Evolutionary conservation across 2,888 invertebrate species (phyloP).

Genomic region (Rambutsinella grinnellia): DNA sequence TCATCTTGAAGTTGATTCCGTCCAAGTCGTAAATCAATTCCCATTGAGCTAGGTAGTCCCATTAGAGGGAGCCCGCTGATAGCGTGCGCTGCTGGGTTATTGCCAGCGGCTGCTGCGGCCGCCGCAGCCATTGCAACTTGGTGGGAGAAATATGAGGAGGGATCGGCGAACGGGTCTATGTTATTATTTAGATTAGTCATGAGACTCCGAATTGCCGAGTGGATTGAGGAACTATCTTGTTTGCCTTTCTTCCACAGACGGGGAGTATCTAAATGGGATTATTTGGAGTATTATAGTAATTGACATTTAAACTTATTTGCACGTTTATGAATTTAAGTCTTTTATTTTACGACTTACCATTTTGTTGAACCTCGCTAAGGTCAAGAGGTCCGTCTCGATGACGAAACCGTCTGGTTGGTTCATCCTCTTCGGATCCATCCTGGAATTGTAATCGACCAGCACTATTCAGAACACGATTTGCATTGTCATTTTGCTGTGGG

Average conservation of each 20-base stretch:
- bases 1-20: conserved; percentile 33
- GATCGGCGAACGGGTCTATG: conserved; percentile 49
- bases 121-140: conserved; percentile 54
- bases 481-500: conserved; percentile 61
- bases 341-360: conserved; percentile 56
- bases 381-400: conserved; percentile 62
- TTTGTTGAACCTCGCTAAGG: conserved; percentile 66
- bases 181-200: conserved; percentile 56
- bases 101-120: conserved; percentile 28
- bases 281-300: background rate
- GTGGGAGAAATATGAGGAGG: conserved; percentile 45
- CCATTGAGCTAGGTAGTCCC: conserved; percentile 57
- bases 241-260: conserved; percentile 51
- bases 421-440: conserved; percentile 53
- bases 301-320: no score
- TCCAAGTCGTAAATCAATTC: conserved; percentile 57
- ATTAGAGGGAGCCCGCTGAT: conserved; percentile 46
- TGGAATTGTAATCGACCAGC: conserved; percentile 18
- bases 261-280: conserved; percentile 24
- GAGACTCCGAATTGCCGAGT: conserved; percentile 43
- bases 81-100: conserved; percentile 22
- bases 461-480: conserved; percentile 50
- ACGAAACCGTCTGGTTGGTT: conserved; percentile 30
- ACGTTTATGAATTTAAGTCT: no score
- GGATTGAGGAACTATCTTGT: conserved; percentile 40